phyloP scores from a whole-genome alignment of 2,113 vertebrate genomes.

The Neotoma lepida region DNA sequence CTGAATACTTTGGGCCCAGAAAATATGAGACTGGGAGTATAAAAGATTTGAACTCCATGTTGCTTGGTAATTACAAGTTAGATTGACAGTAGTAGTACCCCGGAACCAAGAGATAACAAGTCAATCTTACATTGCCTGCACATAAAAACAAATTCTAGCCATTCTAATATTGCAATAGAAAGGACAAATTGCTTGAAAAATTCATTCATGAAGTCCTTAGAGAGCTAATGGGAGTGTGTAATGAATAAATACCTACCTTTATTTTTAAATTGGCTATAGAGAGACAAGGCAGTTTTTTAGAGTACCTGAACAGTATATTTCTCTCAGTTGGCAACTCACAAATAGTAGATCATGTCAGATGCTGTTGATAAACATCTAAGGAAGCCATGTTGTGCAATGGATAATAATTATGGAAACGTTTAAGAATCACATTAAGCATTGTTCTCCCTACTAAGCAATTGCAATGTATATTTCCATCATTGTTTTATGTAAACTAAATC shows the following conservation, averaged over 20 bases:
- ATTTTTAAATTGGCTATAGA: conserved; percentile 26
- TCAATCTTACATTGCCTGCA: neutral
- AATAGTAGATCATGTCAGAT: conserved; percentile 13
- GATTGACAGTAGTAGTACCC: neutral
- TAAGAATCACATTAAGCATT: conserved; percentile 54
- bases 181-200: conserved; percentile 40
- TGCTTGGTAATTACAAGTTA: conserved; percentile 37
- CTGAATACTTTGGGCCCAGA: conserved; percentile 5
- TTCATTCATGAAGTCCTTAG: neutral
- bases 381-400: neutral
- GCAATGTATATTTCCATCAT: conserved; percentile 65
- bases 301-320: conserved; percentile 16
- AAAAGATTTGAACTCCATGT: conserved; percentile 33
- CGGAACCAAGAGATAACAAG: conserved; percentile 38
- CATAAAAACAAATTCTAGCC: neutral
- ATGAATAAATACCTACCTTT: neutral
- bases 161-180: conserved; percentile 21
- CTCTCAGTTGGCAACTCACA: conserved; percentile 21
- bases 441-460: conserved; percentile 44
- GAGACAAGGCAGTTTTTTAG: conserved; percentile 3
- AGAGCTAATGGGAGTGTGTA: conserved; percentile 23
- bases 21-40: neutral
- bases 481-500: conserved; percentile 72
- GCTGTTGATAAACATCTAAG: neutral
- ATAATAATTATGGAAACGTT: conserved; percentile 21